phyloP scores from a whole-genome alignment of 2,113 vertebrate genomes.

The Ciconia maguari region DNA sequence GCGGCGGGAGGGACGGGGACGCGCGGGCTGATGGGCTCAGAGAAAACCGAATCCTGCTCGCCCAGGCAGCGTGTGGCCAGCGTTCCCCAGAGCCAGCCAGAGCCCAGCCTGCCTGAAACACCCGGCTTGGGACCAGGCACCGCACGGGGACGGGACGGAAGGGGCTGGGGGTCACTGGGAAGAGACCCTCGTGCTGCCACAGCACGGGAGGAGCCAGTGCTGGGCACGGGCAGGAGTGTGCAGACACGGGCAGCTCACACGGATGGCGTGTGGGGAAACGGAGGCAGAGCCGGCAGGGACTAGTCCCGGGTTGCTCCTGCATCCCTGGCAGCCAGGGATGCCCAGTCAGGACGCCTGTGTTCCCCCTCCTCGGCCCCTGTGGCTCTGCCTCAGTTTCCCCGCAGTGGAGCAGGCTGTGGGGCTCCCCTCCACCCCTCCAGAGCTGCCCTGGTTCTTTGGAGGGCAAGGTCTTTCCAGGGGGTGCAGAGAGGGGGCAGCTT shows the following conservation, averaged over 20 bases:
- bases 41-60: background rate
- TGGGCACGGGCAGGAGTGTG: background rate
- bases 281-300: background rate
- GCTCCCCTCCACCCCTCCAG: too few species aligned
- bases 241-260: background rate
- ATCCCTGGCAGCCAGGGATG: background rate
- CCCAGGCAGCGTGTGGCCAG: background rate
- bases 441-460: background rate
- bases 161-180: background rate
- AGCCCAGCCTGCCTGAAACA: background rate
- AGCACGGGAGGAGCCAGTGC: background rate
- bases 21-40: accelerated
- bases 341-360: accelerated
- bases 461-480: accelerated
- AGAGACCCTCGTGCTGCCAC: background rate
- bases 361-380: accelerated
- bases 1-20: background rate
- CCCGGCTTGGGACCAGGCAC: background rate
- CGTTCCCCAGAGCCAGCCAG: accelerated
- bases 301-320: background rate
- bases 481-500: background rate
- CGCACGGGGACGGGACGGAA: accelerated
- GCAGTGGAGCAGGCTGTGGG: accelerated
- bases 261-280: accelerated
- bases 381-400: background rate